These are phyloP conservation scores for Hermaeophaga mercurialis DNA, from an alignment of 2,888 invertebrate species.

Conservation along the genomic window DNA sequence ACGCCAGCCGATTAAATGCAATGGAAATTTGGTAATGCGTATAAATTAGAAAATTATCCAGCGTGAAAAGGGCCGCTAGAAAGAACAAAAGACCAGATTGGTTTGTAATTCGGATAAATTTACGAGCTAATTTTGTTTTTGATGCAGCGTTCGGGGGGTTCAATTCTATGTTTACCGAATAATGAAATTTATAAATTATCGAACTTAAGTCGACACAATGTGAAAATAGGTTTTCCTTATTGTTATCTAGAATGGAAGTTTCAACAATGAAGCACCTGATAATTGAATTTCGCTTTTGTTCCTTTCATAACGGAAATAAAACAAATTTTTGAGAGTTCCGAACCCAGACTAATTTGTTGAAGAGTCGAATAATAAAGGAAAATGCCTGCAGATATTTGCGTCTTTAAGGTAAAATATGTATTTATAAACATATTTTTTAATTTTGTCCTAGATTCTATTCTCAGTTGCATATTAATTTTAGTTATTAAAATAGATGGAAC, in stretches of 20 bases:
- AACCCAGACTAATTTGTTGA: neutral
- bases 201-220: conserved; percentile 29
- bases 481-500: too few species aligned
- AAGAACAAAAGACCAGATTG: conserved; percentile 32
- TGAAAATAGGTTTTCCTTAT: conserved; percentile 24
- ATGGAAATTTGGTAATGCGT: conserved; percentile 32
- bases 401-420: too few species aligned
- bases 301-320: conserved; percentile 18
- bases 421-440: too few species aligned
- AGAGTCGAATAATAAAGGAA: neutral
- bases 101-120: conserved; percentile 33
- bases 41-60: conserved; percentile 37
- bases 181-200: conserved; percentile 31
- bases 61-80: conserved; percentile 26
- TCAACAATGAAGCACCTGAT: conserved; percentile 26
- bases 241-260: conserved; percentile 25
- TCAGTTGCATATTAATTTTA: too few species aligned
- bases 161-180: conserved; percentile 28
- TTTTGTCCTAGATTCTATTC: too few species aligned
- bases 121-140: conserved; percentile 30
- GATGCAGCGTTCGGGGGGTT: conserved; percentile 26
- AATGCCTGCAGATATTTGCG: too few species aligned
- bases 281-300: conserved; percentile 28
- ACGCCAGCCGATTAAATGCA: conserved; percentile 27
- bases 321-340: conserved; percentile 13